A percentile compares a stretch with the other conserved stretches of the same genome.
Evolutionary conservation across 2,888 invertebrate species (phyloP).

Genomic region (Fragum whitleyi): DNA sequence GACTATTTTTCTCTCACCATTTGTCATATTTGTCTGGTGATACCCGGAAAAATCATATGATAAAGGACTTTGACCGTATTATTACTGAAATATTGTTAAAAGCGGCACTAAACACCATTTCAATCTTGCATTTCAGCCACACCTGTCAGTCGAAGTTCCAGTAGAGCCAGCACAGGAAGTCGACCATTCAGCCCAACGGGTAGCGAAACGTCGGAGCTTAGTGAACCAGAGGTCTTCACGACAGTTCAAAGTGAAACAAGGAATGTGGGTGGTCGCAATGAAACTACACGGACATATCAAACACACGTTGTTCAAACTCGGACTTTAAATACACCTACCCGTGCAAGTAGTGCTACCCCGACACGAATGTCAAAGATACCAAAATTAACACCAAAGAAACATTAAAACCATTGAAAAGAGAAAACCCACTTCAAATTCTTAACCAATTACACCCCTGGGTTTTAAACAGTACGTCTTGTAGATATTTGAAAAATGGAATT

Average conservation of each 20-base stretch:
- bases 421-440: not conserved
- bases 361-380: conserved; percentile 79
- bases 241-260: conserved; percentile 81
- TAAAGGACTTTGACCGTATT: too few relatives aligned
- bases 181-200: conserved; percentile 97
- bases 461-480: too few relatives aligned
- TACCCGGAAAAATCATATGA: too few relatives aligned
- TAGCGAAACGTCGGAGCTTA: conserved; percentile 88
- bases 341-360: conserved; percentile 57
- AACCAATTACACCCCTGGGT: too few relatives aligned
- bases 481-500: too few relatives aligned
- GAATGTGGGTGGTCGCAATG: conserved; percentile 79
- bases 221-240: conserved; percentile 82
- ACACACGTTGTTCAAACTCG: conserved; percentile 80
- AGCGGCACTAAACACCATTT: too few relatives aligned
- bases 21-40: too few relatives aligned
- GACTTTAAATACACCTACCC: conserved; percentile 73
- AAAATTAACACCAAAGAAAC: conserved; percentile 74
- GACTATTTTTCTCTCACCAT: too few relatives aligned
- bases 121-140: conserved; percentile 61
- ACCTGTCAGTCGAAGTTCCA: conserved; percentile 86
- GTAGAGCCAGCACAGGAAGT: conserved; percentile 87
- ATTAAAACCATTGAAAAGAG: not conserved
- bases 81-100: too few relatives aligned
- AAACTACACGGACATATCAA: conserved; percentile 83